Base-by-base conservation (phyloP, 2,113 vertebrate genomes). In the Pteropus alecto region DNA sequence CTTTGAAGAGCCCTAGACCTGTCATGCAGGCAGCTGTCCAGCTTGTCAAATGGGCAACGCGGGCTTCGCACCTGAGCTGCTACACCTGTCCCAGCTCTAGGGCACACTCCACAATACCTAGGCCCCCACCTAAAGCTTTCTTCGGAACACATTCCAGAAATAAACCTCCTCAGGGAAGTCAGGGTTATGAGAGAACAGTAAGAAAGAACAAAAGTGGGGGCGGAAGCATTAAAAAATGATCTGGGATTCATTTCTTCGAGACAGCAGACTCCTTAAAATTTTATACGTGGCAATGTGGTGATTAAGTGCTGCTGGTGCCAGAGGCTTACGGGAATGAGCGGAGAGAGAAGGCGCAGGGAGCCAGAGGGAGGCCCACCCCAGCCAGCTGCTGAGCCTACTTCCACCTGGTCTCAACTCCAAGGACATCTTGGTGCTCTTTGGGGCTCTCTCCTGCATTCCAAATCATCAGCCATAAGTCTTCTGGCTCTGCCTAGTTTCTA, bases 91-190 rank as follows among this genome's bases (percentile, higher is more conserved):
- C 41, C 22, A 10, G n/a, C 11, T 74, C 5, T 0, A 19, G 18
- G 9, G 33, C 8, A 6, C 4, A 0, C 19, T 7, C 30, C 5
- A 56, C 18, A 24, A 6, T 6, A 5, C n/a, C n/a, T 11, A 0
- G 0, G 0, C 56, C 58, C 58, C 54, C 28, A 4, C 82, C 63
- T 51, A 7, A 58, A 46, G 63, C 30, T 70, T 58, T 33, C 43
- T 65, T 67, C 24, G 26, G 60, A 61, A 15, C 56, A 5, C 1
- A 0, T 7, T 46, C 35, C 70, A 30, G 60, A 87, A 91, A 18
- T 11, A 38, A 77, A 56, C 41, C 30, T 18, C 81, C 43, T 43
- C 3, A 0, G 56, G 61, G 56, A 60, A 33, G 79, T 22, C 15
- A 67, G 41, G 33, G 41, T 22, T n/a, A 12, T 14, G 74, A 58